Evolutionary conservation across 1,140 invertebrate genomes (phyloP).

Genomic region (Drosophila hydei): DNA sequence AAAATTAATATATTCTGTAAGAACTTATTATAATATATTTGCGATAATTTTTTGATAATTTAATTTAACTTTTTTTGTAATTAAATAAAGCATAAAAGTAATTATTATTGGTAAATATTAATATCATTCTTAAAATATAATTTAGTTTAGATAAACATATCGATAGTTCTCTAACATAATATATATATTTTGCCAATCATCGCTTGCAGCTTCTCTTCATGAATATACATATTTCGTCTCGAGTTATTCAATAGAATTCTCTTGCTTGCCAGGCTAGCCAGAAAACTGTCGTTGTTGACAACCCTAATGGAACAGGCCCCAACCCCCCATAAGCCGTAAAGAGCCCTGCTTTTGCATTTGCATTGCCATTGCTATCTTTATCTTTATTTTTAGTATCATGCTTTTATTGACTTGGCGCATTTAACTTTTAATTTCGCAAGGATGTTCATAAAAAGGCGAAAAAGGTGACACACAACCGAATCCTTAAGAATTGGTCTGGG

Average conservation of each 20-base stretch:
- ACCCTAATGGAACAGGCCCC: not conserved
- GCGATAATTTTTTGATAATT: too few relatives aligned
- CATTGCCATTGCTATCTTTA: constrained; percentile 46
- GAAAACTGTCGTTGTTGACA: not conserved
- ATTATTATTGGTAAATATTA: not conserved
- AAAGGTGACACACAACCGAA: constrained; percentile 26
- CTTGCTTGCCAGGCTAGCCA: not conserved
- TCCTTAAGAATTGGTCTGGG: constrained; percentile 8
- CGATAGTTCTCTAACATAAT: too few relatives aligned
- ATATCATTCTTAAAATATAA: too few relatives aligned
- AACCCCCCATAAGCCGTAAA: not conserved
- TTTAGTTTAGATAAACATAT: too few relatives aligned
- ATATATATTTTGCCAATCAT: not conserved
- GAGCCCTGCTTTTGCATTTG: constrained; percentile 20
- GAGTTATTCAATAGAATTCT: too few relatives aligned
- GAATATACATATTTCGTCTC: too few relatives aligned
- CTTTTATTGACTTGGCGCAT: constrained; percentile 75
- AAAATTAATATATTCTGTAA: too few relatives aligned
- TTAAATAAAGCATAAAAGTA: too few relatives aligned
- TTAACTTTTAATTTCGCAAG: constrained; percentile 77
- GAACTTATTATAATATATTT: too few relatives aligned
- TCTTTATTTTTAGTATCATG: constrained; percentile 62
- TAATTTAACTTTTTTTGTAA: too few relatives aligned
- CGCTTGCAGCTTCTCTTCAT: too few relatives aligned
- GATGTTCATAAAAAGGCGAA: constrained; percentile 23